These are phyloP conservation scores for Phymorhynchus buccinoides DNA, from an alignment of 1,140 invertebrate species.

Conservation along the genomic window DNA sequence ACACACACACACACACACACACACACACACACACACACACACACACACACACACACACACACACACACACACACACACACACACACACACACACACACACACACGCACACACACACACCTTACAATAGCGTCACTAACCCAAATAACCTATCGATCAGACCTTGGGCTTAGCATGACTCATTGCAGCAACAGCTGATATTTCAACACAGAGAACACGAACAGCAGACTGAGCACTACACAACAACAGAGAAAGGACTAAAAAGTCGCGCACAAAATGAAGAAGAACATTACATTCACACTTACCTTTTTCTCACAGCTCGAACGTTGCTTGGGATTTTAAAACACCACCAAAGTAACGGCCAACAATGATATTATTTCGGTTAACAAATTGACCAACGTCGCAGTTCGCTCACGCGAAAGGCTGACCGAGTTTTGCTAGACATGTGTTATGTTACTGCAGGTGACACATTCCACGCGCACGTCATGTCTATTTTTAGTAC, in stretches of 20 bases:
- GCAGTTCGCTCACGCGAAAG: not conserved
- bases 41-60: constrained; percentile 3
- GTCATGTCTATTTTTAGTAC: not conserved
- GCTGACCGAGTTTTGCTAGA: no score
- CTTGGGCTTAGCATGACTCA: not conserved
- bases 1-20: no score
- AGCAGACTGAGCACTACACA: not conserved
- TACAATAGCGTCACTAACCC: not conserved
- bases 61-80: constrained; percentile 20
- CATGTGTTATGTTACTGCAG: not conserved
- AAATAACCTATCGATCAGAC: not conserved
- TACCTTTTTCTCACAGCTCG: no score
- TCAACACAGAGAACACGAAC: not conserved
- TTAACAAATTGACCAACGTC: not conserved
- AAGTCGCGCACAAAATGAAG: not conserved
- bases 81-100: constrained; percentile 24
- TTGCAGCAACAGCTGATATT: not conserved
- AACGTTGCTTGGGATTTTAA: no score
- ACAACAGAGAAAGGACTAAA: not conserved
- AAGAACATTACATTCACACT: no score
- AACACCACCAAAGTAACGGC: no score
- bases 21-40: constrained; percentile 2
- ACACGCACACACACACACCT: constrained; percentile 10
- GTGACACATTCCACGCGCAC: not conserved
- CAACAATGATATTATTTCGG: no score